These are phyloP conservation scores for Acromyrmex charruanus DNA, from an alignment of 1,140 invertebrate genomes.

Conservation along the genomic window DNA sequence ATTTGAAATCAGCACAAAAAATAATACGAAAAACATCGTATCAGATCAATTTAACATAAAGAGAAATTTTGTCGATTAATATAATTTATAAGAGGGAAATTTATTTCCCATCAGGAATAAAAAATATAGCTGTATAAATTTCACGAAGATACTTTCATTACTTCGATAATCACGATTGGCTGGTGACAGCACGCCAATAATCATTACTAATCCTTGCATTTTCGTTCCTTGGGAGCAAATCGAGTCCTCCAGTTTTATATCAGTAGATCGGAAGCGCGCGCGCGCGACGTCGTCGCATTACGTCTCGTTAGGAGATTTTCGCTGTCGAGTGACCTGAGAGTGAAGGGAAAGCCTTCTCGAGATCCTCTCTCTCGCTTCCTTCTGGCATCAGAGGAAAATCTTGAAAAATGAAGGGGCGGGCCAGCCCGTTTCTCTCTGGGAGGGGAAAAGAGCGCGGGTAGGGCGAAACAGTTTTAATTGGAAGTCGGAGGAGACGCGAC, in stretches of 20 bases:
- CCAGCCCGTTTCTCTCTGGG: background rate
- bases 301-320: conserved; percentile 74
- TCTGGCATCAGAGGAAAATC: conserved; percentile 73
- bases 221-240: conserved; percentile 34
- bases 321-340: conserved; percentile 65
- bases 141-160: background rate
- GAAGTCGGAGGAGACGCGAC: conserved; percentile 66
- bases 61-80: too few relatives aligned
- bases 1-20: too few relatives aligned
- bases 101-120: background rate
- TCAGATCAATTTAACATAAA: too few relatives aligned
- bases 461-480: conserved; percentile 81
- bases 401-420: conserved; percentile 74
- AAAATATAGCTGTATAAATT: background rate
- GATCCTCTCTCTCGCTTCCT: conserved; percentile 39
- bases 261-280: background rate
- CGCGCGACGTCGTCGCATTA: conserved; percentile 36
- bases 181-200: conserved; percentile 31
- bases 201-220: conserved; percentile 45
- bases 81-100: background rate
- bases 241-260: conserved; percentile 37
- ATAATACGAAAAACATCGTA: too few relatives aligned
- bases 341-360: conserved; percentile 53
- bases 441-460: conserved; percentile 48
- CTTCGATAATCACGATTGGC: background rate